Evolutionary conservation across 2,797 vertebrate species (phyloP), one percentile per base, ranked within the genome.

Genomic region (Cephalopachus bancanus): DNA sequence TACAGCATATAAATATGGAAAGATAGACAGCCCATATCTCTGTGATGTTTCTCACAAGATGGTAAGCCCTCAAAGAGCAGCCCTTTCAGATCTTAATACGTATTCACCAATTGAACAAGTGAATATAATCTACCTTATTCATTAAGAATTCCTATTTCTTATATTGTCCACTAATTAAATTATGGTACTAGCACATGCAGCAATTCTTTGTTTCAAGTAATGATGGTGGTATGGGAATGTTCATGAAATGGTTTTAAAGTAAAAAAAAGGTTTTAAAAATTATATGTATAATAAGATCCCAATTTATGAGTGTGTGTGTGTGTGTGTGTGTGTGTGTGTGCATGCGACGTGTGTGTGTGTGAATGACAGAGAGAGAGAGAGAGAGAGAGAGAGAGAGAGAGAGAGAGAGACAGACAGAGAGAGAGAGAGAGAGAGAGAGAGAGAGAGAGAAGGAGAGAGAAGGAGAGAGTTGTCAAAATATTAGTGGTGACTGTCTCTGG

Each of bases 221-320:
- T 15, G 30, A 72, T 49, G 28, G 33, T 76, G 57, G 24, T 20
- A n/a, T 71, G 16, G 11, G 49, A 83, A 78, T 49, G 69, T 60
- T 84, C 67, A 44, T 30, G 49, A 26, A 78, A 17, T 19, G 53
- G 62, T 65, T 95, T 96, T 60, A 92, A 94, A 78, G 84, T 49
- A 57, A 92, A 90, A 88, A n/a, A 44, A 7, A 19, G 26, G 7
- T 9, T 26, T 84, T 53, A 2, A 83, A 80, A 80, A 81, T 59
- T 79, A 26, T 69, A 26, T 49, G 12, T 71, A 62, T 7, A 89
- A 6, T 57, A 78, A 89, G 26, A 74, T 93, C 4, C 24, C 17
- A 75, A 26, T 88, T 84, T 24, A 44, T 57, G 49, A 22, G 19
- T 30, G 51, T 26, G 24, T 86, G 62, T 67, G 7, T 75, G 24